Evolutionary conservation across 2,797 vertebrate species (phyloP).

Genomic region (Eupleurogrammus muticus): DNA sequence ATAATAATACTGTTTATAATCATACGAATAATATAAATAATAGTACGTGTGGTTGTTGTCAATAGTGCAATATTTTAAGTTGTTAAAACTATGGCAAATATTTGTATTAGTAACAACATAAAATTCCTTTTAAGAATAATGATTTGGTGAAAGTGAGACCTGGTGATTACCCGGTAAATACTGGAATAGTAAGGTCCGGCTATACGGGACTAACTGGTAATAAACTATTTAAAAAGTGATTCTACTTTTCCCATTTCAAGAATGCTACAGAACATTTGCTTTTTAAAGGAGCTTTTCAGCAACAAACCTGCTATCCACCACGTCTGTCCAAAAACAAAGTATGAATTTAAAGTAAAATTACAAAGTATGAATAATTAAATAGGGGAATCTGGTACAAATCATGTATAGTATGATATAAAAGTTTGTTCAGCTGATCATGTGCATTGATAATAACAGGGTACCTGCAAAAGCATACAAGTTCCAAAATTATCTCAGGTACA

Average conservation of each 20-base stretch:
- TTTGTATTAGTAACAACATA: not conserved
- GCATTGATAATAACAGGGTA: not conserved
- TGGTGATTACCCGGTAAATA: too few species aligned
- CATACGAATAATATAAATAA: not conserved
- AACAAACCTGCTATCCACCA: not conserved
- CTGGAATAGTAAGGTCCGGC: too few species aligned
- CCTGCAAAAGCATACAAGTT: not conserved
- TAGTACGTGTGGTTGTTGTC: not conserved
- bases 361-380: too few species aligned
- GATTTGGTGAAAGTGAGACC: slow-evolving; percentile 9
- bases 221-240: not conserved
- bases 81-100: not conserved
- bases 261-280: not conserved
- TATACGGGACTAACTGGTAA: too few species aligned
- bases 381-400: too few species aligned
- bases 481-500: not conserved
- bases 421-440: not conserved
- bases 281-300: not conserved
- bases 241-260: not conserved
- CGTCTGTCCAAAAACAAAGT: too few species aligned
- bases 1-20: not conserved
- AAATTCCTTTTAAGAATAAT: not conserved
- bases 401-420: not conserved
- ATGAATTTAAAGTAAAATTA: too few species aligned
- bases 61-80: not conserved